phyloP scores from a whole-genome alignment of 1,140 invertebrate genomes.

The Scaptomyza pallida region DNA sequence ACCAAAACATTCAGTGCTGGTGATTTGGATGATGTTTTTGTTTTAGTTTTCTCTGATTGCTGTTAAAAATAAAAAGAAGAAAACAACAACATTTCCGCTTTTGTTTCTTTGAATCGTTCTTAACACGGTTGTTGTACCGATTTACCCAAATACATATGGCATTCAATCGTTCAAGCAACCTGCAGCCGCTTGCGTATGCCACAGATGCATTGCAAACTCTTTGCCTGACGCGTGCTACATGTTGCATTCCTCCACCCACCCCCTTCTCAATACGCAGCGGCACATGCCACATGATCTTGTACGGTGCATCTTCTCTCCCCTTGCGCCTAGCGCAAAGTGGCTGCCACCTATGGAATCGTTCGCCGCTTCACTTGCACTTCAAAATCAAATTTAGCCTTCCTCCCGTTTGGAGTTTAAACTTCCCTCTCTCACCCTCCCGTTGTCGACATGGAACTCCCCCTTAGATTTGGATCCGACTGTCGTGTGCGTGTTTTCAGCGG shows the following conservation, averaged over 20 bases:
- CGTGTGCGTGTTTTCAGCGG: constrained; percentile 36
- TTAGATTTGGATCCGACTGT: constrained; percentile 23
- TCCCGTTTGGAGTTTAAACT: constrained; percentile 50
- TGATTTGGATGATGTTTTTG: constrained; percentile 41
- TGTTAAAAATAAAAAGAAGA: constrained; percentile 74
- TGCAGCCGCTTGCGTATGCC: constrained; percentile 16
- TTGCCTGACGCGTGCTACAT: constrained; percentile 6
- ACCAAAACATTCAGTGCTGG: constrained; percentile 48
- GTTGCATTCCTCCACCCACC: background rate
- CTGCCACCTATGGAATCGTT: constrained; percentile 65
- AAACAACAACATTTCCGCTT: constrained; percentile 80
- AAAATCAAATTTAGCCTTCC: constrained; percentile 44
- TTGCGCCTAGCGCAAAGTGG: constrained; percentile 54
- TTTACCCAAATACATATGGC: background rate
- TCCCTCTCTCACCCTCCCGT: constrained; percentile 9
- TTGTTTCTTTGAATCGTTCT: constrained; percentile 80
- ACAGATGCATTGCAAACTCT: constrained; percentile 38
- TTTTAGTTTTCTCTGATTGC: constrained; percentile 56
- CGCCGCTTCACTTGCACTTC: constrained; percentile 65
- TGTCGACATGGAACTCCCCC: constrained; percentile 43
- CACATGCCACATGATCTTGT: constrained; percentile 50
- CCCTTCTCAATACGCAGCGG: constrained; percentile 62
- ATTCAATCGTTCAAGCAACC: constrained; percentile 19
- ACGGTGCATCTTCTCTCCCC: background rate
- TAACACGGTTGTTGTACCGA: constrained; percentile 54